phyloP scores from a whole-genome alignment of 92 coral and sea anemone species.

The Porites rus region DNA sequence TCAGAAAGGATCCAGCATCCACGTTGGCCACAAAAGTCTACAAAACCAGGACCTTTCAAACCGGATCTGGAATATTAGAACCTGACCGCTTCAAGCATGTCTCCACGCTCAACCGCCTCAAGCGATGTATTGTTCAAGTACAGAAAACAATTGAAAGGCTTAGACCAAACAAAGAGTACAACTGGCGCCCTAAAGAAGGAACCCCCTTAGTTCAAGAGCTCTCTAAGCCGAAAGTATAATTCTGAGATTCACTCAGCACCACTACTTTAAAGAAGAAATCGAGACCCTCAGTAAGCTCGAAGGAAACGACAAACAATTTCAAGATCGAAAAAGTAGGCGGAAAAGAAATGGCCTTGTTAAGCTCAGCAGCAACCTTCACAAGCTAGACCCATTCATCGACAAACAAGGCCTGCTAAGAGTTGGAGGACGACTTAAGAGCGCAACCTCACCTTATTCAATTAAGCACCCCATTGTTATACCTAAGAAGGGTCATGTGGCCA shows the following conservation, averaged over 20 bases:
- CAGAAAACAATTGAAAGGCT: no score
- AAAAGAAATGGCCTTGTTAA: slow-evolving; percentile 1
- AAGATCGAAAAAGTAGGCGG: not conserved
- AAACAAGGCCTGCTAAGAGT: slow-evolving; percentile 2
- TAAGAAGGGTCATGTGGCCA: slow-evolving; percentile 16
- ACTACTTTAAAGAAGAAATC: slow-evolving; percentile 29
- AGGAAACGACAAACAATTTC: not conserved
- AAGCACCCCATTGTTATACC: slow-evolving; percentile 29
- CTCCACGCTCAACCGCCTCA: no score
- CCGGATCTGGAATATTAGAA: no score
- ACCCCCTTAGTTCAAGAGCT: slow-evolving; percentile 44
- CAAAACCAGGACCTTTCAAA: not conserved
- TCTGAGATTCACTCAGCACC: slow-evolving; percentile 37
- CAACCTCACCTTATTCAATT: not conserved
- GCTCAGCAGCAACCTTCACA: not conserved
- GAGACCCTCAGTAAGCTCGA: not conserved
- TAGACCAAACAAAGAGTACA: slow-evolving; percentile 26
- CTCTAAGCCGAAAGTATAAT: slow-evolving; percentile 35
- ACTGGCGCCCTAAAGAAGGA: slow-evolving; percentile 44
- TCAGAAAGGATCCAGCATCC: slow-evolving; percentile 9
- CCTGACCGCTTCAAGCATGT: no score
- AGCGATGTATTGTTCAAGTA: no score
- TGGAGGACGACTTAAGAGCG: not conserved
- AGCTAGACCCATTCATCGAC: slow-evolving; percentile 11
- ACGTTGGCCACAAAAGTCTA: slow-evolving; percentile 1